These are phyloP conservation scores for Taenaris catops DNA, from an alignment of 2,888 invertebrate species.

Conservation along the genomic window DNA sequence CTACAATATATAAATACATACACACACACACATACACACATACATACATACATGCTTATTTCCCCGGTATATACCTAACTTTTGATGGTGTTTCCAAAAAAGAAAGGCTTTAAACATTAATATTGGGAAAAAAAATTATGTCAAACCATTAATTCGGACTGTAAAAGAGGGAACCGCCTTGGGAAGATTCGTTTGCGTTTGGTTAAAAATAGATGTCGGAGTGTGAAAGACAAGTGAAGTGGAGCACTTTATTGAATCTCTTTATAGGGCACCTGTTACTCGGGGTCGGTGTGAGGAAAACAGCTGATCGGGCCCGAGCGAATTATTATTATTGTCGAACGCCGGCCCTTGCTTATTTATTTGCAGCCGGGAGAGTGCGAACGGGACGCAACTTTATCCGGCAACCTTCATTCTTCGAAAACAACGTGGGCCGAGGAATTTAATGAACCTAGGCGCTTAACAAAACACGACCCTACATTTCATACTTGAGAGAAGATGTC, in stretches of 20 bases:
- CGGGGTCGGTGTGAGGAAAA: slow-evolving; percentile 69
- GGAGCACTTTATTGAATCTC: slow-evolving; percentile 78
- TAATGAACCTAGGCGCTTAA: too few relatives aligned
- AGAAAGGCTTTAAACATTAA: too few relatives aligned
- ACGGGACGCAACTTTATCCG: slow-evolving; percentile 49
- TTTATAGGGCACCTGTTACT: slow-evolving; percentile 81
- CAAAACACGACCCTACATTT: too few relatives aligned
- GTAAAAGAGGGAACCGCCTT: not conserved
- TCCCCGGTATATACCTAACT: too few relatives aligned
- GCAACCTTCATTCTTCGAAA: slow-evolving; percentile 7
- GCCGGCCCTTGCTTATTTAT: slow-evolving; percentile 70
- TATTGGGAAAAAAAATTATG: too few relatives aligned
- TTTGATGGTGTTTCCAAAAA: too few relatives aligned
- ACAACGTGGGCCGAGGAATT: slow-evolving; percentile 9
- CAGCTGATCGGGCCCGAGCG: slow-evolving; percentile 74
- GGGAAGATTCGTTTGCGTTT: slow-evolving; percentile 46
- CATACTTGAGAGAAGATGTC: too few relatives aligned
- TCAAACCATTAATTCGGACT: too few relatives aligned
- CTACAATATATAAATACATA: too few relatives aligned
- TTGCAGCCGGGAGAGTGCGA: slow-evolving; percentile 50
- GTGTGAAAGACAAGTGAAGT: slow-evolving; percentile 61
- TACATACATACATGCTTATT: too few relatives aligned
- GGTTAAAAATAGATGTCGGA: slow-evolving; percentile 67
- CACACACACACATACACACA: too few relatives aligned
- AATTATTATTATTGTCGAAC: slow-evolving; percentile 74